phyloP scores from a whole-genome alignment of 2,113 vertebrate species.

The Aldabrachelys gigantea region DNA sequence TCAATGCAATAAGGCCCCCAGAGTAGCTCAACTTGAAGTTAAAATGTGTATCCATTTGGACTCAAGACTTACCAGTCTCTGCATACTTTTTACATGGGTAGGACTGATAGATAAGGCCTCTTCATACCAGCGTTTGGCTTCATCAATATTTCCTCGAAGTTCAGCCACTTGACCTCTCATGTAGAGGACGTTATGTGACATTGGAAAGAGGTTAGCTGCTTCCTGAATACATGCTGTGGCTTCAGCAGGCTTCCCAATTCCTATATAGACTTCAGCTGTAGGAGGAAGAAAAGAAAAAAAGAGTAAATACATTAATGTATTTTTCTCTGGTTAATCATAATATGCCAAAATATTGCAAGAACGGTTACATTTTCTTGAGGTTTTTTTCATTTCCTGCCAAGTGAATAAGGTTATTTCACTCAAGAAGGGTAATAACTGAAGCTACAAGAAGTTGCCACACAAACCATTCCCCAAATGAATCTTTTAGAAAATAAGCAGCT shows the following conservation, averaged over 20 bases:
- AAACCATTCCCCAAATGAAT: neutral
- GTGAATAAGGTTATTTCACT: neutral
- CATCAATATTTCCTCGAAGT: conserved; percentile 91
- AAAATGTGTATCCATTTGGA: rapidly evolving
- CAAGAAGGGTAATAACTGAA: neutral
- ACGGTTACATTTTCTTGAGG: neutral
- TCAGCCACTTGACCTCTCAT: conserved; percentile 97
- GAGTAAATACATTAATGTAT: conserved; percentile 4
- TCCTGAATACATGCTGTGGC: conserved; percentile 97
- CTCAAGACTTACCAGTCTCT: conserved; percentile 91
- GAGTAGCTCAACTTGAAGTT: rapidly evolving
- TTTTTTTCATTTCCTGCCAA: neutral
- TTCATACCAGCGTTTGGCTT: conserved; percentile 97
- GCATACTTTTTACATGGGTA: conserved; percentile 98
- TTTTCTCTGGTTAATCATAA: neutral
- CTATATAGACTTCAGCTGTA: conserved; percentile 96
- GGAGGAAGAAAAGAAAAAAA: neutral
- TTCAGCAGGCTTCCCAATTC: conserved; percentile 95
- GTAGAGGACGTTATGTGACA: conserved; percentile 96
- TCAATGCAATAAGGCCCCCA: neutral
- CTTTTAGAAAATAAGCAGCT: neutral
- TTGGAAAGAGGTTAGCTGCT: conserved; percentile 95
- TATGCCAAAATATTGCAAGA: neutral
- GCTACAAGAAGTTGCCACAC: neutral
- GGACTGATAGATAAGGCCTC: conserved; percentile 98